These are phyloP conservation scores for Potorous gilbertii DNA, from an alignment of 2,797 vertebrate species.

Conservation along the genomic window DNA sequence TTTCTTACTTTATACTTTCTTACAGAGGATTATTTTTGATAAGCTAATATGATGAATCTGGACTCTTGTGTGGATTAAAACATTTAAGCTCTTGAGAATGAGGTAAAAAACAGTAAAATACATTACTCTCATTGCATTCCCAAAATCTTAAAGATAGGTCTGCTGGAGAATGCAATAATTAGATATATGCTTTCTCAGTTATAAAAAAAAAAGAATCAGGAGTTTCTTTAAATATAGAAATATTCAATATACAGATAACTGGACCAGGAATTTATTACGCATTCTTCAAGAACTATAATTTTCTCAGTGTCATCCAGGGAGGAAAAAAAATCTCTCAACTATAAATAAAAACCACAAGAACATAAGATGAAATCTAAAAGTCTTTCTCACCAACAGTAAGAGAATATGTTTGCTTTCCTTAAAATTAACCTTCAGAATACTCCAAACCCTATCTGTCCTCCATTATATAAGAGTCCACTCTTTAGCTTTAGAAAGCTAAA, in stretches of 20 bases:
- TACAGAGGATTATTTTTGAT: conserved; percentile 17
- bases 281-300: conserved; percentile 4
- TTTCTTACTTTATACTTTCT: conserved; percentile 31
- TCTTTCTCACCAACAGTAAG: neutral
- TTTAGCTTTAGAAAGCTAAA: conserved; percentile 10
- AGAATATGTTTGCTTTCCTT: neutral
- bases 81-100: neutral
- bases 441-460: neutral
- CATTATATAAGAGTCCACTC: neutral
- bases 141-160: conserved; percentile 14
- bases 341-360: conserved; percentile 36
- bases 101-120: neutral
- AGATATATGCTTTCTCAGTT: neutral
- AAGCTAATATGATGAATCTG: conserved; percentile 37
- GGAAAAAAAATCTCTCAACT: neutral
- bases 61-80: neutral
- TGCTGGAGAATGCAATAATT: neutral
- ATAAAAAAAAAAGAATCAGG: conserved; percentile 4
- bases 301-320: neutral
- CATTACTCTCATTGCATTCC: neutral
- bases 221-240: conserved; percentile 40
- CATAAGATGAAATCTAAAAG: neutral
- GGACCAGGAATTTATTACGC: neutral
- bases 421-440: neutral
- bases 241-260: conserved; percentile 34